Evolutionary conservation across 2,797 vertebrate species (phyloP).

Genomic region (Galago senegalensis): DNA sequence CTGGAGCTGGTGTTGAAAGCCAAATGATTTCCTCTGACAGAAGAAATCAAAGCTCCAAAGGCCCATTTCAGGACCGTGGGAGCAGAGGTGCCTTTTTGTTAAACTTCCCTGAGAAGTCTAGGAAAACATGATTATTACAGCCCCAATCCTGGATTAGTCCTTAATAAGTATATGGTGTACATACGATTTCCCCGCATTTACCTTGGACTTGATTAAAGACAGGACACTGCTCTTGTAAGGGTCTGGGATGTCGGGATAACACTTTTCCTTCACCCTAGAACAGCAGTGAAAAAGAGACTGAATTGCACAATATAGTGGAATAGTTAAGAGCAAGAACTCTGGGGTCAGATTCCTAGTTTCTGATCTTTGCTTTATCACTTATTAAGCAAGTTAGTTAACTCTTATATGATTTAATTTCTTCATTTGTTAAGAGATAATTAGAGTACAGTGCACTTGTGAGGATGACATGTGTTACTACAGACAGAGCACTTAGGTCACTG

Average conservation of each 20-base stretch:
- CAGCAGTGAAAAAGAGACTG: not conserved
- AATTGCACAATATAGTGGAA: not conserved
- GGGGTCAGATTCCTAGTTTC: not conserved
- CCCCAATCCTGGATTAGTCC: no score
- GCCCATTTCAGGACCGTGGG: not conserved
- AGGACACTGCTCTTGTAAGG: constrained; percentile 89
- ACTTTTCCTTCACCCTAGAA: constrained; percentile 88
- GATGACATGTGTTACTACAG: not conserved
- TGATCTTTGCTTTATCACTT: not conserved
- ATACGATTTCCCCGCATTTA: constrained; percentile 35
- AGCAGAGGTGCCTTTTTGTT: not conserved
- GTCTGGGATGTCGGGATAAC: constrained; percentile 89
- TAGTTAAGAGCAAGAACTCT: not conserved
- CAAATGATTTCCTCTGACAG: not conserved
- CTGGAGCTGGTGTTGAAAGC: not conserved
- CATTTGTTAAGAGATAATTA: not conserved
- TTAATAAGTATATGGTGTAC: not conserved
- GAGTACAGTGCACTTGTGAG: no score
- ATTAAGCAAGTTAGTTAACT: not conserved
- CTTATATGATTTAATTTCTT: not conserved
- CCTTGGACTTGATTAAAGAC: constrained; percentile 87
- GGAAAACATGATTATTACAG: not conserved
- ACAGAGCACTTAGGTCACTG: not conserved
- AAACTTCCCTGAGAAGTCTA: not conserved
- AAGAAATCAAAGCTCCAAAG: not conserved